A percentile compares a stretch with the other conserved stretches of the same genome.
phyloP scores from a whole-genome alignment of 1,140 invertebrate genomes.

The Forficula auricularia region DNA sequence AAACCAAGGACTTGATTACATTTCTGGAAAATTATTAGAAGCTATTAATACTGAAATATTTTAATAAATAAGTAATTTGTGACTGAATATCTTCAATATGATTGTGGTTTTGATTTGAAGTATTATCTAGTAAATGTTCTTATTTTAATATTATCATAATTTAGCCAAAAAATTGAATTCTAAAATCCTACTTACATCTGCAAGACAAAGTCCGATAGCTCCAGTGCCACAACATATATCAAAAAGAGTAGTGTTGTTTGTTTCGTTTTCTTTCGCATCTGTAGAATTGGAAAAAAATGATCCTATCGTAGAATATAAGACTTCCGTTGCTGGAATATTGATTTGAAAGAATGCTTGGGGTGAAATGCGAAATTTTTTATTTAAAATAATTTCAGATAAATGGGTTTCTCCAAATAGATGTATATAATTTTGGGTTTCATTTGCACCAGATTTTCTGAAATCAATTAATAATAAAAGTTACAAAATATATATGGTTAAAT shows the following conservation, averaged over 20 bases:
- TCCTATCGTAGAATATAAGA: constrained; percentile 68
- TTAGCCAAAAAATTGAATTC: no score
- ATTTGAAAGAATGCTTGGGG: constrained; percentile 86
- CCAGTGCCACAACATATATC: constrained; percentile 97
- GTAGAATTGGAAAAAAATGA: constrained; percentile 46
- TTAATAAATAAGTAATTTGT: no score
- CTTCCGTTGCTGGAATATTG: constrained; percentile 72
- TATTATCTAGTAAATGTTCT: no score
- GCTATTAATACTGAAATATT: no score
- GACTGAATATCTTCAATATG: no score
- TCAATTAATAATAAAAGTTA: constrained; percentile 6
- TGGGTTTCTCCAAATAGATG: constrained; percentile 52
- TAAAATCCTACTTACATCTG: constrained; percentile 37
- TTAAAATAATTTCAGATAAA: constrained; percentile 67
- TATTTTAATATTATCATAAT: no score
- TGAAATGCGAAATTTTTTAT: constrained; percentile 75
- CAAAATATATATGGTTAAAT: constrained; percentile 3
- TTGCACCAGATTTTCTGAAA: constrained; percentile 26
- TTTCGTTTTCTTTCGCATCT: constrained; percentile 5
- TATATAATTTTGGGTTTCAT: constrained; percentile 23
- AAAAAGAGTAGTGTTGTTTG: constrained; percentile 46
- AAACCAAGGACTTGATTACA: constrained; percentile 77
- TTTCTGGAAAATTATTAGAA: constrained; percentile 30
- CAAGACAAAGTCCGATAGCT: constrained; percentile 82
- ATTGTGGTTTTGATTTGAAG: no score